Base-by-base conservation (phyloP, 1,140 invertebrate species). In the Chironomus striatipennis region DNA sequence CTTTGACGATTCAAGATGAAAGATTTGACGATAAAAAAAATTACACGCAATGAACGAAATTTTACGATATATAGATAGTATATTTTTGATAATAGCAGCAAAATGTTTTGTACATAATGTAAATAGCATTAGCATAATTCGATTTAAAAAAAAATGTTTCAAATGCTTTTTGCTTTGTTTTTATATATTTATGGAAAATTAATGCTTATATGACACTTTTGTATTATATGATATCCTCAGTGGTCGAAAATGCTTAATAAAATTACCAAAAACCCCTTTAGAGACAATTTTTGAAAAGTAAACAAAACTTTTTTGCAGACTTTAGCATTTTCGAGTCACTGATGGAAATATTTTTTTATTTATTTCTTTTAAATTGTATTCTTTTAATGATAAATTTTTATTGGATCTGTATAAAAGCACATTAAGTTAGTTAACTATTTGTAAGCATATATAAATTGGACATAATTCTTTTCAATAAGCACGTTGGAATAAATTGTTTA, bases 61-160 rank as follows among this genome's bases (percentile, higher is more conserved):
- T 57, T 57, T n/a, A 57, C 47, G n/a, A 57, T 57, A 47, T 12
- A 4, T 57, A 57, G n/a, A 57, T 12, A 57, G 24, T n/a, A 57
- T 57, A 57, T 57, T 57, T 57, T 57, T 57, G 47, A 57, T n/a
- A n/a, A n/a, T 57, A 57, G 47, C 10, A 70, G 20, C 20, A 20
- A 20, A 18, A 70, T 57, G 47, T 57, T n/a, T 57, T 20, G 18
- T 70, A 21, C n/a, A 70, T 70, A 70, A 70, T 70, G 65, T 70
- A 70, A 70, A 70, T 70, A 70, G 65, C n/a, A 70, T 57, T 57
- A 70, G 65, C 65, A 70, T 8, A 8, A 10, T 1, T 18, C n/a
- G n/a, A 57, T 15, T 57, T 47, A 47, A 47, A 9, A n/a, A 57
- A 57, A 57, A 57, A 57, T 57, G n/a, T 57, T 57, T 57, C 24